A percentile compares a stretch with the other conserved stretches of the same genome.
Conservation (phyloP, 2,888 invertebrate genomes). For the Noctua janthe region DNA sequence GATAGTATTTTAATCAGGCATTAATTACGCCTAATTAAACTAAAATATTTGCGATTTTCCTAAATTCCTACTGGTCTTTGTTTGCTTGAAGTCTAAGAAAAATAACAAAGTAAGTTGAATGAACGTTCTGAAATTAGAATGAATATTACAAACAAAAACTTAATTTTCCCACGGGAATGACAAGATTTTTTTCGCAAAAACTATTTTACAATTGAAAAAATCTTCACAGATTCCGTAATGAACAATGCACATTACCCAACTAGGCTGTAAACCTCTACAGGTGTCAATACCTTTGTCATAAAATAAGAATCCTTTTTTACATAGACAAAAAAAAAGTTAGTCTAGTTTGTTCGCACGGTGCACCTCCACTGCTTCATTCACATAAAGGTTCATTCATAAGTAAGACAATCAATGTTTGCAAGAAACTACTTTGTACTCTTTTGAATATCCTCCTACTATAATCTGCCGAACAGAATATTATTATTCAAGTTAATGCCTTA, state of each 20-base stretch:
- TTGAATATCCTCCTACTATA: slow-evolving; percentile 52
- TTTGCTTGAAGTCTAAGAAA: slow-evolving; percentile 4
- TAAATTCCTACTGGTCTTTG: slow-evolving; percentile 24
- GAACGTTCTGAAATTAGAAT: slow-evolving; percentile 42
- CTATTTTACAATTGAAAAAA: slow-evolving; percentile 45
- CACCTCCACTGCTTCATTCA: slow-evolving; percentile 47
- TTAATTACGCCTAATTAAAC: slow-evolving; percentile 28
- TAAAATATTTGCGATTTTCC: slow-evolving; percentile 29
- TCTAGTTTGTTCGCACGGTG: slow-evolving; percentile 54
- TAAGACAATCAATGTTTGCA: slow-evolving; percentile 59
- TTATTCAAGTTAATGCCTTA: slow-evolving; percentile 50
- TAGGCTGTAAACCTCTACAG: slow-evolving; percentile 63
- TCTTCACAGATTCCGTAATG: slow-evolving; percentile 56
- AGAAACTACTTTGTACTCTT: slow-evolving; percentile 56
- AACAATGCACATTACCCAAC: slow-evolving; percentile 63
- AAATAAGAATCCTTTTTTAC: slow-evolving; percentile 52
- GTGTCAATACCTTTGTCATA: slow-evolving; percentile 64
- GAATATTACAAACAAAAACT: slow-evolving; percentile 41
- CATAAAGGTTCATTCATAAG: slow-evolving; percentile 58
- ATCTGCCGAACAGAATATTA: slow-evolving; percentile 35
- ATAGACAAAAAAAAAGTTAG: slow-evolving; percentile 48
- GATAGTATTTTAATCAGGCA: slow-evolving; percentile 33
- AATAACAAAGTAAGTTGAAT: slow-evolving; percentile 33
- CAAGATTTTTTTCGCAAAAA: slow-evolving; percentile 50
- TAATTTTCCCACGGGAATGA: slow-evolving; percentile 65